Evolutionary conservation across 2,888 invertebrate genomes (phyloP), one percentile per base, ranked within the genome.

Genomic region (Exephanes ischioxanthus): DNA sequence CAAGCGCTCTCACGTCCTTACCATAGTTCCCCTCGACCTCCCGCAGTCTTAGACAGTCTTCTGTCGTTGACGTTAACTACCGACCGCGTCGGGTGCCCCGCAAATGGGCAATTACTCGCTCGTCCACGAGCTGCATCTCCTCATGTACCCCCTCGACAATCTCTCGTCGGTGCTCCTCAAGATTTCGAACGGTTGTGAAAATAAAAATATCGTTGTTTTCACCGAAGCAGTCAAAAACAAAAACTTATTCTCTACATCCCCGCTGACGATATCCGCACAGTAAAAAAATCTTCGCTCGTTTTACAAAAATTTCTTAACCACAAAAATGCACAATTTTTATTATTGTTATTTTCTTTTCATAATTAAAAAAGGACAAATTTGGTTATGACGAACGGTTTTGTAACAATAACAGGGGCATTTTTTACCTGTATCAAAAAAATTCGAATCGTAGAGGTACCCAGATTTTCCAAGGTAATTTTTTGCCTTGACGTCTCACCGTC

Each of bases 31-130:
- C 37, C 61, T 33, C 63, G 63, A 63, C 63, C 33, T 30, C 66
- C 53, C 72, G 37, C 61, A 51, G 72, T 78, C 84, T 78, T 70
- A 63, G 66, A 66, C 71, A 67, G 71, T 76, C 79, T 85, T 78
- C 86, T 86, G 86, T 76, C 80, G 79, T 82, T 86, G 86, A 86
- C 86, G 82, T 86, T 86, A 85, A 86, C 86, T 85, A 71, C 84
- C 58, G 73, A 76, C 81, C 78, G 70, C 76, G 63, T 82, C 75
- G 78, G 75, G 75, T 67, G 33, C 66, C 66, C 76, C 86, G 53
- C 81, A 68, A 76, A 78, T 75, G 85, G 85, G 85, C 82, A 86
- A 86, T 86, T 86, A 86, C 82, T 86, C 68, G 63, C 68, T 55
- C 66, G 82, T 73, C n/a, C 79, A 76, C 53, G 45, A 61, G 75